Percentiles rank a stretch among this genome's conserved stretches.
Conservation (phyloP, 2,797 vertebrate genomes). For the Malacoctenus gilli region DNA sequence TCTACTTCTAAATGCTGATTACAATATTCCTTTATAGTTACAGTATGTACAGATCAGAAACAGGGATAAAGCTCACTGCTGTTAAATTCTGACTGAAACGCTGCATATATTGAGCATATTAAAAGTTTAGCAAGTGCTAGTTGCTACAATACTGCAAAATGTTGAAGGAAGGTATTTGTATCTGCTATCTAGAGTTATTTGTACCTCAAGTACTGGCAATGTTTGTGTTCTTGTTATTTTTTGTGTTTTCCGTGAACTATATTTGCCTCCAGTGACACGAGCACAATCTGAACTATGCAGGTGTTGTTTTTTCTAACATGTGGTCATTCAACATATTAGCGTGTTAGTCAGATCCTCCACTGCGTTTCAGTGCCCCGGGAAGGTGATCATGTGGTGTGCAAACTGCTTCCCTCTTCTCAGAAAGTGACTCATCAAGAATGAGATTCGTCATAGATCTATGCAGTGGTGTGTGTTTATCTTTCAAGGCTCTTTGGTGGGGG, state of each 20-base stretch:
- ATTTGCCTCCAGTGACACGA: background rate
- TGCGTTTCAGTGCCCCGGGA: slow-evolving; percentile 38
- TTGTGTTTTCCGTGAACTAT: background rate
- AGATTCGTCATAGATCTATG: slow-evolving; percentile 67
- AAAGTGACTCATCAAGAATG: slow-evolving; percentile 77
- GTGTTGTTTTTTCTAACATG: slow-evolving; percentile 35
- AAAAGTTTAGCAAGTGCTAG: too few species aligned
- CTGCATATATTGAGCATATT: too few species aligned
- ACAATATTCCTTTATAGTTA: too few species aligned
- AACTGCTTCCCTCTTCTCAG: slow-evolving; percentile 65
- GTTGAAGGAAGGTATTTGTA: background rate
- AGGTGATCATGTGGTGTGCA: slow-evolving; percentile 66
- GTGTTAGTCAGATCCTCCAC: slow-evolving; percentile 48
- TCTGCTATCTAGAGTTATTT: too few species aligned
- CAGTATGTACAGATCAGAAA: too few species aligned
- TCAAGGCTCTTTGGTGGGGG: slow-evolving; percentile 22
- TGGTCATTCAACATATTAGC: slow-evolving; percentile 48
- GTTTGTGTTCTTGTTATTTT: too few species aligned
- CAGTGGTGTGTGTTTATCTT: slow-evolving; percentile 54
- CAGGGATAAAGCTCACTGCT: too few species aligned
- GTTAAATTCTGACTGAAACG: too few species aligned
- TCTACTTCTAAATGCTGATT: too few species aligned
- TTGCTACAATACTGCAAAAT: background rate
- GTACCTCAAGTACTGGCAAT: too few species aligned
- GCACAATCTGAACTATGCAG: slow-evolving; percentile 18